phyloP scores from a whole-genome alignment of 2,113 vertebrate genomes.

The Galeopterus variegatus region DNA sequence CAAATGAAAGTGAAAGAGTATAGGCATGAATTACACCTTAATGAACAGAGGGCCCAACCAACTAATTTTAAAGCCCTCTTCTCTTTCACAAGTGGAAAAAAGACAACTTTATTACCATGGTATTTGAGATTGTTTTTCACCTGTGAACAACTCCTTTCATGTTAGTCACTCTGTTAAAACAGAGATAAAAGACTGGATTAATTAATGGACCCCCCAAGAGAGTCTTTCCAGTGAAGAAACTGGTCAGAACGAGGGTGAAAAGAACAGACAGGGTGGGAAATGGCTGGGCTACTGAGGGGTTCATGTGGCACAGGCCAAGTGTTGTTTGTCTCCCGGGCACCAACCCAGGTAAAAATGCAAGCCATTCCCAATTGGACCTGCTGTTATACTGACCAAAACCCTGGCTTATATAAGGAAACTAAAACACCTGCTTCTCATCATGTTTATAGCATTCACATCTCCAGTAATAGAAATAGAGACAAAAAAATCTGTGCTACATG shows the following conservation, averaged over 20 bases:
- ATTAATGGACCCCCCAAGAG: neutral
- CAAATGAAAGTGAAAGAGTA: conserved; percentile 10
- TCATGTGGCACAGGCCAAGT: neutral
- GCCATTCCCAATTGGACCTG: neutral
- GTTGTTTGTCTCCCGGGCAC: neutral
- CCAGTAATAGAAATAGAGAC: neutral
- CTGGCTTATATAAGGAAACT: neutral
- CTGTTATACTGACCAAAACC: neutral
- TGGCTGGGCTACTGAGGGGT: neutral
- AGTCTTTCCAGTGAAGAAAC: neutral
- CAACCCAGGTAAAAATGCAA: neutral
- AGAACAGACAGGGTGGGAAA: neutral
- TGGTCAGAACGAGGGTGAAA: neutral
- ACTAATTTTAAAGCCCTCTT: conserved; percentile 2
- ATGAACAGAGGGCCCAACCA: neutral
- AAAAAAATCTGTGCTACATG: neutral
- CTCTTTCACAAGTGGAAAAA: conserved; percentile 21
- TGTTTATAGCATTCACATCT: neutral
- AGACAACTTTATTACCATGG: neutral
- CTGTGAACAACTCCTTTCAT: neutral
- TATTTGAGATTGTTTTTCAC: neutral
- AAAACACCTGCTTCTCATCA: neutral
- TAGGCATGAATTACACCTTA: neutral
- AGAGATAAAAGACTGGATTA: neutral
- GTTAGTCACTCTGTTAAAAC: neutral